phyloP scores from a whole-genome alignment of 2,113 vertebrate species.

The Scolopax mira region DNA sequence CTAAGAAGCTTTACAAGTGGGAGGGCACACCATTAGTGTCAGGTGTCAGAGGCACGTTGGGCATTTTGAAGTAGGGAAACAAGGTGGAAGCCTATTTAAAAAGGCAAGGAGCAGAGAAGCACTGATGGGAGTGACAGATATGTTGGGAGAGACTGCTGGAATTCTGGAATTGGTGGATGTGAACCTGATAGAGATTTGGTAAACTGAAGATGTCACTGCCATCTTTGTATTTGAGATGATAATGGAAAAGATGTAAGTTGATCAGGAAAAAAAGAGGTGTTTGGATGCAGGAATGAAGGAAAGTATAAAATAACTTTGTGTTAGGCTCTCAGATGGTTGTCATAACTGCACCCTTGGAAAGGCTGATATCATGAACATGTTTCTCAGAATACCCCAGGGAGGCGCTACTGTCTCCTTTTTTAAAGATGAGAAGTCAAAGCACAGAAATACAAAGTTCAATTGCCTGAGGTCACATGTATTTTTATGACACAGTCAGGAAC shows the following conservation, averaged over 20 bases:
- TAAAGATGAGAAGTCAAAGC: constrained; percentile 29
- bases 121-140: neutral
- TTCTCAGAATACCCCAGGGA: constrained; percentile 25
- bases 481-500: constrained; percentile 43
- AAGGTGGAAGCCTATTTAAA: neutral
- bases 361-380: neutral
- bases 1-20: neutral
- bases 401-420: neutral
- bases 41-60: neutral
- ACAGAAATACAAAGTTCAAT: neutral
- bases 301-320: neutral
- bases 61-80: neutral
- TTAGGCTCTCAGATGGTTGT: neutral
- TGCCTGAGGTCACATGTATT: constrained; percentile 30
- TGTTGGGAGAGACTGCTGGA: neutral
- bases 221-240: neutral
- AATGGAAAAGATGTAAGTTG: neutral
- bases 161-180: neutral
- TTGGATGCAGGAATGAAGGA: neutral
- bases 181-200: neutral
- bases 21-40: neutral
- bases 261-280: neutral
- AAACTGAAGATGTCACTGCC: neutral
- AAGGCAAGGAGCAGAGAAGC: neutral
- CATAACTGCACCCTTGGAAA: neutral